Conservation (phyloP, 2,797 vertebrate species). For the Typhlichthys subterraneus region DNA sequence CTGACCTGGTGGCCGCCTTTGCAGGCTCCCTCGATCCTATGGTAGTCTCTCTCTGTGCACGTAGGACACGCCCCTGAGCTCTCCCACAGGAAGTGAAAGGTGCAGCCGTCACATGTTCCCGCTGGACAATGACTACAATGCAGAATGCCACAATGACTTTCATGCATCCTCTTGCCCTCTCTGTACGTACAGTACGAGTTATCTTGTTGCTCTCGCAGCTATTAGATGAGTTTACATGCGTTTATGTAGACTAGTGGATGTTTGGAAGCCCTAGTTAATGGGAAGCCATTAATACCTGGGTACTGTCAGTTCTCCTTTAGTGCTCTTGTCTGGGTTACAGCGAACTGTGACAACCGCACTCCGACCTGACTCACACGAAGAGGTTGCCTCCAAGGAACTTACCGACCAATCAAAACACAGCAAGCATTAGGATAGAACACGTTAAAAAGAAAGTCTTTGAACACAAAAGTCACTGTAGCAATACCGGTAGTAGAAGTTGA, state of each 20-base stretch:
- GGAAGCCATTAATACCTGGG: constrained; percentile 80
- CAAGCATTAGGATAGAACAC: neutral
- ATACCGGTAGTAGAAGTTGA: constrained; percentile 96
- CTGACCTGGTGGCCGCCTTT: constrained; percentile 87
- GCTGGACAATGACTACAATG: constrained; percentile 86
- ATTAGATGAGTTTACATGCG: no score
- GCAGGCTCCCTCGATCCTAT: constrained; percentile 92
- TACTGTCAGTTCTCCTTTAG: constrained; percentile 85
- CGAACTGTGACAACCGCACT: constrained; percentile 89
- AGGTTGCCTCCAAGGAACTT: constrained; percentile 87
- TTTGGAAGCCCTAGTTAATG: neutral
- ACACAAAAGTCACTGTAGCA: neutral
- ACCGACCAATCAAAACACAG: neutral
- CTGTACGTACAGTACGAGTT: no score
- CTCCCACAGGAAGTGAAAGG: constrained; percentile 93
- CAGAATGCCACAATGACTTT: constrained; percentile 11
- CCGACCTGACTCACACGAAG: constrained; percentile 89
- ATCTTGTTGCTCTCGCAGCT: no score
- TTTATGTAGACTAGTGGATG: no score
- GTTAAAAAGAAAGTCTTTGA: neutral
- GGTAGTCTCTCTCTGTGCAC: constrained; percentile 89
- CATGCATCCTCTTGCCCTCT: no score
- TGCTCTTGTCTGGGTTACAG: constrained; percentile 83
- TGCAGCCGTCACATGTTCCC: constrained; percentile 94
- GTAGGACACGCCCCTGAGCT: constrained; percentile 91